These are phyloP conservation scores for Drosophila seguyi DNA, from an alignment of 1,140 invertebrate species.

Conservation along the genomic window DNA sequence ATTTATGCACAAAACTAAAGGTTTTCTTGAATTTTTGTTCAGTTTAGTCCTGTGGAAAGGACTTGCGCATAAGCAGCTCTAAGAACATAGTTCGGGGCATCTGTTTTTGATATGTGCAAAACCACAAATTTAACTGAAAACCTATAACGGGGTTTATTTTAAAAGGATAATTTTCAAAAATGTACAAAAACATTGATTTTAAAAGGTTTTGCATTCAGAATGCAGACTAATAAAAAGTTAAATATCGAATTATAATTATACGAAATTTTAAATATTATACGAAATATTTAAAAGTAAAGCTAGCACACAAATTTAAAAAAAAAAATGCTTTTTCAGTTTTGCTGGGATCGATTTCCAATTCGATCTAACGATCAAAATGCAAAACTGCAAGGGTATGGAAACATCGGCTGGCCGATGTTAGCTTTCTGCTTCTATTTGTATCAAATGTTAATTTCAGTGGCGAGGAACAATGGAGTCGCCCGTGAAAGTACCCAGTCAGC, in stretches of 20 bases:
- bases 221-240: no score
- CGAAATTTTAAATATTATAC: no score
- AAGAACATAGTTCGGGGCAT: slow-evolving; percentile 2
- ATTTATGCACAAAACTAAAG: background rate
- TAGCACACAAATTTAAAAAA: background rate
- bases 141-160: background rate
- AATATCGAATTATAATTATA: no score
- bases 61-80: no score
- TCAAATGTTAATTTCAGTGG: background rate
- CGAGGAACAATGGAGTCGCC: background rate
- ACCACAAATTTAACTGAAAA: slow-evolving; percentile 16
- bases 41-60: background rate
- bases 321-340: background rate
- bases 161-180: no score
- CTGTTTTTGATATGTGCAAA: slow-evolving; percentile 12
- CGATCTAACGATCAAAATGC: background rate
- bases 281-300: no score
- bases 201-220: no score
- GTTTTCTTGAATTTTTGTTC: background rate
- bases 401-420: background rate
- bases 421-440: no score
- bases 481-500: slow-evolving; percentile 87
- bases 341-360: background rate
- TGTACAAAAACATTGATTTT: no score
- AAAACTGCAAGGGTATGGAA: background rate